Evolutionary conservation across 2,888 invertebrate genomes (phyloP), one percentile per base, ranked within the genome.

Genomic region (Erannis defoliaria): DNA sequence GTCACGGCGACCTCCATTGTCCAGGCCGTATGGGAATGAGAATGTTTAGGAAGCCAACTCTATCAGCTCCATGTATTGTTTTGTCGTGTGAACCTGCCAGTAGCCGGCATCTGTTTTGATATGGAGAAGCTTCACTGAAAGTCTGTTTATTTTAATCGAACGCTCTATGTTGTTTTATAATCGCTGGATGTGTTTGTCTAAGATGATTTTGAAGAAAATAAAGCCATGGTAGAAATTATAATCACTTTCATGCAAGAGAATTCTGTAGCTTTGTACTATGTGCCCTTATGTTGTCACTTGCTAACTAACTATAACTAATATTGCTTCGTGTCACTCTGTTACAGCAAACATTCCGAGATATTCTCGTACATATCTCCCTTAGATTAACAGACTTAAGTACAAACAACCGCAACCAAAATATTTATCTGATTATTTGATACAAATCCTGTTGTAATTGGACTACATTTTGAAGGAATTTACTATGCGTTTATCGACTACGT

Each of bases 401-500:
- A 26, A 26, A 26, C 1, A 26, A 2, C 6, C 2, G 26, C 4
- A 26, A 6, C 8, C 8, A 26, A 26, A 40, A 14, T 35, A 14
- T 35, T 35, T 5, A 0, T 2, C 1, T 14, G 5, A n/a, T 5
- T 14, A 35, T 12, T 33, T 12, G 14, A 37, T n/a, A 6, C 35
- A 8, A 14, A 12, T 5, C 16, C 29, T 38, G 56, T 62, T 53
- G 29, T 48, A 37, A 37, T 37, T 18, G 9, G 16, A 37, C 55
- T 58, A 50, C 64, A 48, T 61, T 61, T 66, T 71, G 64, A 73
- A 76, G 73, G 64, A 68, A 67, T 63, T 71, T 63, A 74, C 68
- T 73, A 68, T 72, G 57, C 73, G 68, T 66, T 66, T 73, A 72
- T 71, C 69, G 72, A 76, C 84, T 87, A 85, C 73, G 68, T 67